Evolutionary conservation across 2,888 invertebrate species (phyloP).

Genomic region (Clepsis dumicolana): DNA sequence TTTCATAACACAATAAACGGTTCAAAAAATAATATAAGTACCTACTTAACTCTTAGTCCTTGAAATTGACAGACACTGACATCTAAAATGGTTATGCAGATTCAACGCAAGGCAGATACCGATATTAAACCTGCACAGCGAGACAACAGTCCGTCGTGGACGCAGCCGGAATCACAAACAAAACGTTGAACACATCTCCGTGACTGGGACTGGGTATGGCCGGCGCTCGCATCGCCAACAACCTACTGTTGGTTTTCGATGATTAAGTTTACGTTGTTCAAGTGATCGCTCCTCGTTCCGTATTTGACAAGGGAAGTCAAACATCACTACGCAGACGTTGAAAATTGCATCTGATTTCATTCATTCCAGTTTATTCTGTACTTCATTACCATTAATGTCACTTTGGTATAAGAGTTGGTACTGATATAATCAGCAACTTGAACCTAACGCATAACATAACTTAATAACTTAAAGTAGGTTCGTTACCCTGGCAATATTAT

Average conservation of each 20-base stretch:
- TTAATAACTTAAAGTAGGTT: no score
- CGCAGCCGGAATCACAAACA: conserved; percentile 31
- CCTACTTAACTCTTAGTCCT: background rate
- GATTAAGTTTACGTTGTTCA: conserved; percentile 69
- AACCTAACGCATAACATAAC: no score
- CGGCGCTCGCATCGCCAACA: conserved; percentile 43
- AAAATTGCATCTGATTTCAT: conserved; percentile 20
- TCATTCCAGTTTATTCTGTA: background rate
- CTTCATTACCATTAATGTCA: background rate
- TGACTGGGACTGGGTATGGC: conserved; percentile 53
- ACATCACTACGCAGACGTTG: conserved; percentile 47
- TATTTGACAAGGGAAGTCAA: conserved; percentile 63
- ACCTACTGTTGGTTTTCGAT: conserved; percentile 67
- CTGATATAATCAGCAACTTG: no score
- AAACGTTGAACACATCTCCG: conserved; percentile 54
- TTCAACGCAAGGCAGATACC: background rate
- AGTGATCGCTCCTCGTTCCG: conserved; percentile 59
- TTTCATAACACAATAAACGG: no score
- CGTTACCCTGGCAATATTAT: no score
- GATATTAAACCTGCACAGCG: conserved; percentile 11
- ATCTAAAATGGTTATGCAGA: conserved; percentile 9
- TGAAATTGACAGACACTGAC: background rate
- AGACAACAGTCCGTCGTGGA: background rate
- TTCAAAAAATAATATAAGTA: no score
- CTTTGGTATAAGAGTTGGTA: no score